Evolutionary conservation across 2,113 vertebrate genomes (phyloP).

Genomic region (Phaethornis superciliosus): DNA sequence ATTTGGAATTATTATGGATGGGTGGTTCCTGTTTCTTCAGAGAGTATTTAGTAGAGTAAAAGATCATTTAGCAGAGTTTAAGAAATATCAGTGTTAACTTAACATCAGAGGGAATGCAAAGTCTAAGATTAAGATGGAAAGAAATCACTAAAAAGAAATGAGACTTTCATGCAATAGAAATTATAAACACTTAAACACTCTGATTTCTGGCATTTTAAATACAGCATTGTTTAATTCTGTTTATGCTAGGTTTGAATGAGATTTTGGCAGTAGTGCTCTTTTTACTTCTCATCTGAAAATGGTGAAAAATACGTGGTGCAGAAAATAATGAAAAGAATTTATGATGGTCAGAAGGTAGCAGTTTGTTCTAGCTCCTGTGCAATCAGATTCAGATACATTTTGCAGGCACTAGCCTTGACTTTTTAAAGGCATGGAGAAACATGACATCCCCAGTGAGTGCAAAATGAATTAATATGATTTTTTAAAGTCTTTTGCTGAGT

Average conservation of each 20-base stretch:
- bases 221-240: background rate
- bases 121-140: background rate
- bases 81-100: background rate
- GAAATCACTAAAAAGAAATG: background rate
- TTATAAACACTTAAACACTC: background rate
- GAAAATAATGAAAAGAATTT: background rate
- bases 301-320: background rate
- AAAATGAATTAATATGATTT: constrained; percentile 1
- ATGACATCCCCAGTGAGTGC: background rate
- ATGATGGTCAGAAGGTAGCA: background rate
- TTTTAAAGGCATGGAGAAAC: background rate
- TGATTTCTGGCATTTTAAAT: background rate
- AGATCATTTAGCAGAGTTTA: background rate
- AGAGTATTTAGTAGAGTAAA: background rate
- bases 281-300: background rate
- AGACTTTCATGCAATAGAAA: background rate
- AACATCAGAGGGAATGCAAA: background rate
- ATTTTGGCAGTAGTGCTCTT: background rate
- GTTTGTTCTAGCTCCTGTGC: background rate
- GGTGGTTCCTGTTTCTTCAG: background rate
- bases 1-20: background rate
- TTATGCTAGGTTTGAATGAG: background rate
- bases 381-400: background rate
- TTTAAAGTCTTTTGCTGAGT: constrained; percentile 1
- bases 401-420: background rate